Conservation (phyloP, 2,797 vertebrate genomes). For the Notoglanidium macrostoma region DNA sequence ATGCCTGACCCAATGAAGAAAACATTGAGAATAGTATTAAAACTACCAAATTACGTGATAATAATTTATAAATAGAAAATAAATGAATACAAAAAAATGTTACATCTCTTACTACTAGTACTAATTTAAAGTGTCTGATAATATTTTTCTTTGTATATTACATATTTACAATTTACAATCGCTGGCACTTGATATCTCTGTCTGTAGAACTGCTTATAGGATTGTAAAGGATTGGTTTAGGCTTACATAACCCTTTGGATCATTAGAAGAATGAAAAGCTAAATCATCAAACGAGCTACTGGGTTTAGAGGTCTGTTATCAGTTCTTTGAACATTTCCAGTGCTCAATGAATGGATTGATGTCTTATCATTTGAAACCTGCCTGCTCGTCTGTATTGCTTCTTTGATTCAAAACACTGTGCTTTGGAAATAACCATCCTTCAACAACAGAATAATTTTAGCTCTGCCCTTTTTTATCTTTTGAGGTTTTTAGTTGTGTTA, state of each 20-base stretch:
- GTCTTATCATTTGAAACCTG: neutral
- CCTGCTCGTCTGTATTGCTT: neutral
- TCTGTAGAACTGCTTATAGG: neutral
- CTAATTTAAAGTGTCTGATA: neutral
- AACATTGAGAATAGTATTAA: neutral
- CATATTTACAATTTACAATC: neutral
- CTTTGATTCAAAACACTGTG: neutral
- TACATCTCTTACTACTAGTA: no score
- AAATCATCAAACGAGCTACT: slow-evolving; percentile 3
- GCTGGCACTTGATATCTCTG: neutral
- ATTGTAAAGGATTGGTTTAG: neutral
- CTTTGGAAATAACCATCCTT: slow-evolving; percentile 16
- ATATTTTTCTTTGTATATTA: neutral
- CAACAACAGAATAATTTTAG: neutral
- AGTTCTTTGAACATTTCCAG: slow-evolving; percentile 5
- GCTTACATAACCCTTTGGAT: neutral
- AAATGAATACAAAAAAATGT: neutral
- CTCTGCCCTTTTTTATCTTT: neutral
- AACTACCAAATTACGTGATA: neutral
- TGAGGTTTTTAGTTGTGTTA: slow-evolving; percentile 11
- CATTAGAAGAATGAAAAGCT: slow-evolving; percentile 15
- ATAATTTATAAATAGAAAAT: neutral
- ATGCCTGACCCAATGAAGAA: neutral
- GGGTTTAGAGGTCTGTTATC: slow-evolving; percentile 8
- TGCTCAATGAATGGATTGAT: neutral